Base-by-base conservation (phyloP, 2,113 vertebrate genomes). In the Strix aluco region DNA sequence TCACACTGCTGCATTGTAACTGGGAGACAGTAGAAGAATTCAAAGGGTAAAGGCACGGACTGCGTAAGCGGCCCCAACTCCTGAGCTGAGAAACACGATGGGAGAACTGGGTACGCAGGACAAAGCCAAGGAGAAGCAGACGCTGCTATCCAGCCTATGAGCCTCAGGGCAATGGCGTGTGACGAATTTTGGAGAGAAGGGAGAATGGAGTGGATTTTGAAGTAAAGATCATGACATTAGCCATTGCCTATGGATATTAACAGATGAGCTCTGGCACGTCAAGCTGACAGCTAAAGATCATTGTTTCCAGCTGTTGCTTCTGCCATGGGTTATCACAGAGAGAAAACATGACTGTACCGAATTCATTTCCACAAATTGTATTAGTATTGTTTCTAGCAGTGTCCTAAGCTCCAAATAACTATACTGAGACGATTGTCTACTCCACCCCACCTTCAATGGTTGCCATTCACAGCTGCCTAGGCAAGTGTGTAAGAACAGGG, bases 81-180 rank as follows among this genome's bases (percentile, higher is more conserved):
- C 47, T 23, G 14, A 81, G 51, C 75, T 63, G 52, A 89, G 77
- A 87, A 72, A 52, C 5, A 5, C 11, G 47, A 67, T 74, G 65
- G 61, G 44, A 84, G 42, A 81, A 86, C 38, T 51, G 82, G 32
- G 59, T 38, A 81, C 42, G 61, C 8, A 13, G 85, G 90, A 80
- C 85, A 88, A 86, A 88, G 90, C 42, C 58, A 94, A 92, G 90
- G 86, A 90, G 77, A 86, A 93, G 65, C 92, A 96, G 92, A 96
- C 84, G 83, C 86, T 91, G 77, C 61, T 69, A n/a, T 72, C 65
- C 67, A 81, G 86, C 57, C 83, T 57, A 27, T 13, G 44, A 84
- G 75, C 86, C 88, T 92, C 69, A 61, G 69, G 88, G 77, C 10
- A 16, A 58, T 32, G 61, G n/a, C 1, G 0, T 23, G 52, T 72